A percentile compares a stretch with the other conserved stretches of the same genome.
These are phyloP conservation scores for Phrixothrix hirtus DNA, from an alignment of 2,888 invertebrate species.

Conservation along the genomic window DNA sequence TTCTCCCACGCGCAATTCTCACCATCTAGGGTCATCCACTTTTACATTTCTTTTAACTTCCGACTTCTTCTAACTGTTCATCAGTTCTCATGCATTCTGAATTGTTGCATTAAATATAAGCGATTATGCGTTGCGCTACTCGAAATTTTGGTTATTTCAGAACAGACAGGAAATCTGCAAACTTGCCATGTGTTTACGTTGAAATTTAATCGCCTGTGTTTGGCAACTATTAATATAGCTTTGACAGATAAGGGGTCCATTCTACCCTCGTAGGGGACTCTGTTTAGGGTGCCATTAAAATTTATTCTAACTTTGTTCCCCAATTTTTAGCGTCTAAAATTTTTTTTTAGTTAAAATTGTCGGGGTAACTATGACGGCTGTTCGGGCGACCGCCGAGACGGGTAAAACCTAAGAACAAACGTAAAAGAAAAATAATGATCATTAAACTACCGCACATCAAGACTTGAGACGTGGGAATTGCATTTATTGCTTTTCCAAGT, in stretches of 20 bases:
- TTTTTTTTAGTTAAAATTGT: too few relatives aligned
- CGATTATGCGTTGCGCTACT: constrained; percentile 23
- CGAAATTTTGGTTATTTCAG: not conserved
- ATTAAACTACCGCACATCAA: constrained; percentile 27
- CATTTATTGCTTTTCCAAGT: constrained; percentile 28
- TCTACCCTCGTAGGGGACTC: too few relatives aligned
- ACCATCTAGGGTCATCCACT: constrained; percentile 35
- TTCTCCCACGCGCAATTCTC: constrained; percentile 27
- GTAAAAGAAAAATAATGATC: constrained; percentile 22
- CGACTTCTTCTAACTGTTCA: constrained; percentile 33
- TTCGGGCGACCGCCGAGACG: too few relatives aligned
- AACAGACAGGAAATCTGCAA: not conserved
- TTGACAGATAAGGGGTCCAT: not conserved
- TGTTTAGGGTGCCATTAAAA: too few relatives aligned
- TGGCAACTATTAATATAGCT: not conserved
- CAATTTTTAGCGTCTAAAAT: too few relatives aligned
- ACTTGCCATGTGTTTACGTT: not conserved
- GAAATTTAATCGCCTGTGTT: not conserved
- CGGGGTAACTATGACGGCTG: too few relatives aligned
- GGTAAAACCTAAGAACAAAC: too few relatives aligned
- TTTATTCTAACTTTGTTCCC: too few relatives aligned
- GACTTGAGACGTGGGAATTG: constrained; percentile 28
- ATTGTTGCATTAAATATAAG: too few relatives aligned
- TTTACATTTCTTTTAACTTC: constrained; percentile 35
- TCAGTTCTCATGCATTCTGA: constrained; percentile 17